Base-by-base conservation (phyloP, 2,797 vertebrate genomes). In the Epinephelus coioides region DNA sequence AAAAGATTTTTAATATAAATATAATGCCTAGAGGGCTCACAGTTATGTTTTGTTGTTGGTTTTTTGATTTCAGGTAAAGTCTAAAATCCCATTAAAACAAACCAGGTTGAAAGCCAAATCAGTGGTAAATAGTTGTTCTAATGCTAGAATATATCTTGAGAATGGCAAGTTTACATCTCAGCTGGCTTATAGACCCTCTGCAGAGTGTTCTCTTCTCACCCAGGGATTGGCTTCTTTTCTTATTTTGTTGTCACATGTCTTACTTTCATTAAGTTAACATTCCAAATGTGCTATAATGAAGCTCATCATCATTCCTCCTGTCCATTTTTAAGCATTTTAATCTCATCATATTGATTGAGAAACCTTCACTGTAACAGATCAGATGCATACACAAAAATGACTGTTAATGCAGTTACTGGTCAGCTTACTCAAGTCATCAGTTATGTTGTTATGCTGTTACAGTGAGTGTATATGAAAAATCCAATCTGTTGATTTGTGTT, bases 1-100 rank as follows among this genome's bases (percentile, higher is more conserved):
- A 8, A 43, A 56, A 40, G 17, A 38, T 60, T 51, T 55, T 6
- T 47, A 23, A 49, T 72, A 14, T 61, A 70, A 38, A 46, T 59
- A 14, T n/a, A 8, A 60, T 23, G 40, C 57, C 0, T 30, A 3
- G 8, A 55, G 11, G 46, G 49, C 54, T 71, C 23, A 14, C n/a
- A 54, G 34, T 19, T 73, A 14, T 71, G 23, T 47, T 49, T 54
- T 21, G 2, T 47, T 64, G 14, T 30, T 43, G 11, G 11, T 12
- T 23, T 27, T 23, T 27, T 79, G 12, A 11, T 43, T 21, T 62
- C 3, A 66, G 15, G 12, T 66, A 8, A 34, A 40, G 27, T 72
- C 2, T 15, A 21, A 69, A 74, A 44, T 44, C 18, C 4, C 2
- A 21, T 19, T 21, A 4, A 65, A 34, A 38, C 9, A 9, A 50